Base-by-base conservation (phyloP, 1,140 invertebrate genomes). In the Penaeus chinensis region DNA sequence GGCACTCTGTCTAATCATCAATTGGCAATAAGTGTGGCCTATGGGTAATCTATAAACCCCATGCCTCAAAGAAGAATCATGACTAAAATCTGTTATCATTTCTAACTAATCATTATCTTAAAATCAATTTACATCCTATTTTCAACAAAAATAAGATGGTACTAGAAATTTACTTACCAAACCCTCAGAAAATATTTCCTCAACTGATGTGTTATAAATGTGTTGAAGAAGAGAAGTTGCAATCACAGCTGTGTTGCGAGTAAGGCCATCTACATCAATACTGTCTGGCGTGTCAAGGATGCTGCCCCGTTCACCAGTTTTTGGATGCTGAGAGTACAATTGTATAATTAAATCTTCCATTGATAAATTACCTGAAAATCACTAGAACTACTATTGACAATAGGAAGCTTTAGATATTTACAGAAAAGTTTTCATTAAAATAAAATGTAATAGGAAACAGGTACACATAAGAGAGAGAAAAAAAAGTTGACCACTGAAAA, bases 151-250 rank as follows among this genome's bases (percentile, higher is more conserved):
- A 61, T 24, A 65, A 18, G 85, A 61, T 16, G 78, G 3, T 0
- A 77, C 27, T n/a, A 81, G 66, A 20, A 71, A 32, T 20, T 81
- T 20, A 79, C 81, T 84, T 61, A 85, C 80, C 85, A 89, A 63
- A 20, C 88, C 89, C n/a, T 85, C n/a, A 2, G 71, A 47, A 77
- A 90, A 74, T 32, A 90, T 82, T 78, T 63, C 89, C 82, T 82
- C 94, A 71, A 93, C 93, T 18, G 95, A 95, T 77, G 96, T 92
- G 92, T 97, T 97, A 92, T 97, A 99, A 84, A 99, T 94, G 91
- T 96, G 95, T 62, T 95, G 94, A 2, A 96, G 96, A 71, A 99
- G 93, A 3, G 96, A 95, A 91, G 98, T 96, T 3, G 96, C 96
- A 71, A 98, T 93, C 42, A 96, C 92, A 91, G 94, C 94, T 1